Base-by-base conservation (phyloP, 2,113 vertebrate species). In the Tamias sibiricus region DNA sequence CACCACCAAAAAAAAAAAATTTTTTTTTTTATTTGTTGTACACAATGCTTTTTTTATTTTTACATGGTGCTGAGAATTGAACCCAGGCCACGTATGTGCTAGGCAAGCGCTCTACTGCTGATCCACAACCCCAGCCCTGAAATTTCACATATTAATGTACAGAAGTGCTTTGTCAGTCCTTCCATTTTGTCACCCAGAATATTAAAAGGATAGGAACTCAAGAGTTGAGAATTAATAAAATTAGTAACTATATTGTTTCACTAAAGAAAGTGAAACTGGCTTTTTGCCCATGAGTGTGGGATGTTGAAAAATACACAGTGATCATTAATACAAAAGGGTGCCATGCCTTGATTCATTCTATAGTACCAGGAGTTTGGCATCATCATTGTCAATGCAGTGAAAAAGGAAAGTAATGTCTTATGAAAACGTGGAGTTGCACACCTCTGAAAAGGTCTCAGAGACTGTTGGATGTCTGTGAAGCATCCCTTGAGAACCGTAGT, bases 201-300 rank as follows among this genome's bases (percentile, higher is more conserved):
- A 82, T 77, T 91, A 71, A 90, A 96, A 92, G 81, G 32, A 68
- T 0, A 22, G 68, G 32, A 93, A 87, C 42, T 82, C 12, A 64
- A 40, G 19, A 11, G 35, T 49, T 95, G 89, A 82, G 30, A 69
- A 86, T 82, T 76, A 82, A 62, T 57, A 49, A 71, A 59, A 64
- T 88, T 87, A 85, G 24, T 59, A 74, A 32, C 47, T 96, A 47
- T 49, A 54, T 20, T 88, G 8, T 19, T 87, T 91, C 16, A 44
- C 71, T 35, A 71, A 87, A 44, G n/a, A 44, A 20, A 44, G 44
- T 93, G 72, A 75, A 94, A 76, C 12, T 94, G 47, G 14, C 19
- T 44, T 35, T 49, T 13, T 2, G 0, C 3, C 20, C 1, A 0
- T 30, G 40, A 75, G 6, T 52, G 1, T 37, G 35, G 71, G 14